Conservation (phyloP, 2,113 vertebrate species). For the Cathartes aura region DNA sequence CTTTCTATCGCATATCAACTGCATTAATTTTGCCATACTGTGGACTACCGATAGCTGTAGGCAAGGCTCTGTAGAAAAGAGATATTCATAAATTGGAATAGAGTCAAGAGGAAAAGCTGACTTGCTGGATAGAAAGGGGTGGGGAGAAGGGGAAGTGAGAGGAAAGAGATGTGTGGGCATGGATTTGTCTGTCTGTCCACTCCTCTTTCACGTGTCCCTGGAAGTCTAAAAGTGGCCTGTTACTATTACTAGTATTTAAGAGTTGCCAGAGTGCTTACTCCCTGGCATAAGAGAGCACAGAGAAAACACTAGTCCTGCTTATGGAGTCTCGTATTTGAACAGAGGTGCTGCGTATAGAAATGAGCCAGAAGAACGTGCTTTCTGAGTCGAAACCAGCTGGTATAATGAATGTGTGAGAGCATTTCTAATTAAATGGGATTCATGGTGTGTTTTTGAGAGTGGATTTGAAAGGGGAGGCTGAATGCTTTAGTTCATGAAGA, state of each 20-base stretch:
- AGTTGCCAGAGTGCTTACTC: neutral
- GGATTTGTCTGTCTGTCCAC: neutral
- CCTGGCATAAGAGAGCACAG: neutral
- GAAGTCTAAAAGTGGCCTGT: neutral
- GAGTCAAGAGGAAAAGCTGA: neutral
- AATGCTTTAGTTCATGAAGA: neutral
- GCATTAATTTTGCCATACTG: constrained; percentile 8
- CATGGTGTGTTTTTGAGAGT: neutral
- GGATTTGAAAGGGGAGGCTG: neutral
- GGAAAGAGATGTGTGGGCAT: neutral
- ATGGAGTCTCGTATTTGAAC: neutral
- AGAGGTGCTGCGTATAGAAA: neutral
- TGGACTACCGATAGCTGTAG: neutral
- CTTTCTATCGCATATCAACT: constrained; percentile 33
- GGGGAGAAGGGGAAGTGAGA: neutral
- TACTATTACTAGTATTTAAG: neutral
- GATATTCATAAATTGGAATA: neutral
- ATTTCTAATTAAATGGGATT: constrained; percentile 45
- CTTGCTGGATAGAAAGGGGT: neutral
- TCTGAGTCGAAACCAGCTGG: neutral
- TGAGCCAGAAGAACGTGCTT: constrained; percentile 10
- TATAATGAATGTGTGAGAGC: constrained; percentile 33
- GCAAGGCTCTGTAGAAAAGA: neutral
- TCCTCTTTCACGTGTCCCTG: neutral
- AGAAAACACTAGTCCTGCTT: neutral